phyloP scores from a whole-genome alignment of 2,113 vertebrate genomes.

The Gopherus evgoodei region DNA sequence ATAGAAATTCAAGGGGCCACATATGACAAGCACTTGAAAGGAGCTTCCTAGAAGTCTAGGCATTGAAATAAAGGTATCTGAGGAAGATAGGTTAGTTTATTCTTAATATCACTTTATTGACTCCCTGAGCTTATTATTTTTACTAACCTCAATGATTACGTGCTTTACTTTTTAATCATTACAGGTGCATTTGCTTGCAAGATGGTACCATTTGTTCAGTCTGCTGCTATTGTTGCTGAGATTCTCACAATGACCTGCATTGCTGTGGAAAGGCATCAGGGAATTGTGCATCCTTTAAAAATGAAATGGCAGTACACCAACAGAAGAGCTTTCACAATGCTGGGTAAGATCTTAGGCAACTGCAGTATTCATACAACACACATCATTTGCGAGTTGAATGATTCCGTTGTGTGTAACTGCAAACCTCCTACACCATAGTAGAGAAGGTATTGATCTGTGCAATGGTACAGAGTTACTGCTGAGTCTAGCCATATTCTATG shows the following conservation, averaged over 20 bases:
- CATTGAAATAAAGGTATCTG: not conserved
- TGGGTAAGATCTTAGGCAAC: slow-evolving; percentile 71
- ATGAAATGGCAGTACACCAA: slow-evolving; percentile 83
- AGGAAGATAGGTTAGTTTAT: not conserved
- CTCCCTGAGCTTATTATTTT: not conserved
- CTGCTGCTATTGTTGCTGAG: slow-evolving; percentile 81
- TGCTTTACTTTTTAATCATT: not conserved
- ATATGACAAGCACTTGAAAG: not conserved
- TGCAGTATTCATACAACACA: not conserved
- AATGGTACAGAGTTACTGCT: not conserved
- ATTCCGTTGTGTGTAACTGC: not conserved
- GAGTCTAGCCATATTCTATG: not conserved
- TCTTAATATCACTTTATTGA: not conserved
- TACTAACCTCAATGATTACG: not conserved
- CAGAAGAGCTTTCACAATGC: slow-evolving; percentile 80
- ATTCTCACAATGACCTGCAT: slow-evolving; percentile 86
- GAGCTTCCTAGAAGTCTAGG: not conserved
- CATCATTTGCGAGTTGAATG: rapidly evolving
- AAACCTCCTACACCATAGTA: not conserved
- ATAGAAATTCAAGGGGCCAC: not conserved
- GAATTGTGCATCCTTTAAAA: slow-evolving; percentile 83
- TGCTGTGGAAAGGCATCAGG: slow-evolving; percentile 84
- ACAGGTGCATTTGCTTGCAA: slow-evolving; percentile 84
- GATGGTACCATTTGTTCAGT: slow-evolving; percentile 84
- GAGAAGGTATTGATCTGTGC: not conserved